phyloP scores from a whole-genome alignment of 2,888 invertebrate genomes.

The Reticulitermes lucifugus region DNA sequence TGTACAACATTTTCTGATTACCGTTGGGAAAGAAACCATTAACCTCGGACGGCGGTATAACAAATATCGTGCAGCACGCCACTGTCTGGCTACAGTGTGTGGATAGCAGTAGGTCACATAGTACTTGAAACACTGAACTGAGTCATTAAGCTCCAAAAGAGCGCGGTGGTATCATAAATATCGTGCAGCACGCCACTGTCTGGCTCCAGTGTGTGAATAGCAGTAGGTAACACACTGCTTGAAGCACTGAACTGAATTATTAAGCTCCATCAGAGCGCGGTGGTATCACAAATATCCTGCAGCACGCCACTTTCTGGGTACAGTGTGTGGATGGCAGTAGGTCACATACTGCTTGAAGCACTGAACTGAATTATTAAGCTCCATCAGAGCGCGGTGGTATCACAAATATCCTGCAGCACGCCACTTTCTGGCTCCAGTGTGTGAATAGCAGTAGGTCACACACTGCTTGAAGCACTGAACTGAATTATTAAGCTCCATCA shows the following conservation, averaged over 20 bases:
- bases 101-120: neutral
- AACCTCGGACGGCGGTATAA: neutral
- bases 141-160: neutral
- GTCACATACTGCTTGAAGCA: neutral
- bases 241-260: too few relatives aligned
- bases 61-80: neutral
- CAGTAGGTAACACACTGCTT: neutral
- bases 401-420: neutral
- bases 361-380: too few relatives aligned
- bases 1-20: conserved; percentile 16
- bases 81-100: neutral
- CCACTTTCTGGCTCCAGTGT: neutral
- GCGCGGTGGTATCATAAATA: neutral
- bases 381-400: neutral
- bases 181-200: conserved; percentile 10
- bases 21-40: neutral
- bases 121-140: too few relatives aligned
- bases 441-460: neutral
- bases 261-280: too few relatives aligned
- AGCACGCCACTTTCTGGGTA: conserved; percentile 1
- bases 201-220: neutral
- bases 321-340: neutral
- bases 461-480: neutral
- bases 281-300: neutral
- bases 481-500: too few relatives aligned